Evolutionary conservation across 2,888 invertebrate species (phyloP), one percentile per base, ranked within the genome.

Genomic region (Chalcosyrphus nemorum): DNA sequence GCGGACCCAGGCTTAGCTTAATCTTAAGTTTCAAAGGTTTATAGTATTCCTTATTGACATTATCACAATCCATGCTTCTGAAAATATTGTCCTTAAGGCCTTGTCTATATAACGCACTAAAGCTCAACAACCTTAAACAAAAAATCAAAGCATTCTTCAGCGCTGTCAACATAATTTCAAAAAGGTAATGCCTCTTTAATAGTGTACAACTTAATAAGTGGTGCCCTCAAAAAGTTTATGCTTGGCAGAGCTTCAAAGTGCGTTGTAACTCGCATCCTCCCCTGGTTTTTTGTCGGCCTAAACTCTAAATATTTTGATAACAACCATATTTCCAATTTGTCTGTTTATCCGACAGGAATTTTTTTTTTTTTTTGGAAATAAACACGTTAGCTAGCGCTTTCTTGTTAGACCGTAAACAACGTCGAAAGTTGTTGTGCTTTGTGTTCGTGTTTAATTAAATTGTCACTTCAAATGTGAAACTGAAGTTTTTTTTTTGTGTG

Each of bases 381-480:
- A 68, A 81, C 76, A 76, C 57, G 68, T 24, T 17, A 6, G 27
- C 47, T 27, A 19, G 52, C 57, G 57, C 50, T 43, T 76, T 76
- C 59, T 65, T 71, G 45, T 68, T 61, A 38, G 78, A 82, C 47
- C 82, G 82, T 78, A 77, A 82, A 82, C 47, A 68, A 27, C 29
- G 15, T 24, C 29, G 11, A 70, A 45, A 81, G 24, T 57, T 41
- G 24, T 52, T 5, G 35, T 4, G 15, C 29, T 52, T n/a, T 27
- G 29, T 35, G 17, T 21, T 52, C 72, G 41, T 15, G 56, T 41
- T 74, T 84, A 84, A 84, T 84, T 84, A 84, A 84, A 80, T 84
- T 84, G 84, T 84, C 84, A 84, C 84, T 84, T 80, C 84, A 74
- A 45, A 70, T 70, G 80, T 80, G 74, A 84, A 84, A 70, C 63